Evolutionary conservation across 1,140 invertebrate species (phyloP).

Genomic region (Drosophila rhopaloa): DNA sequence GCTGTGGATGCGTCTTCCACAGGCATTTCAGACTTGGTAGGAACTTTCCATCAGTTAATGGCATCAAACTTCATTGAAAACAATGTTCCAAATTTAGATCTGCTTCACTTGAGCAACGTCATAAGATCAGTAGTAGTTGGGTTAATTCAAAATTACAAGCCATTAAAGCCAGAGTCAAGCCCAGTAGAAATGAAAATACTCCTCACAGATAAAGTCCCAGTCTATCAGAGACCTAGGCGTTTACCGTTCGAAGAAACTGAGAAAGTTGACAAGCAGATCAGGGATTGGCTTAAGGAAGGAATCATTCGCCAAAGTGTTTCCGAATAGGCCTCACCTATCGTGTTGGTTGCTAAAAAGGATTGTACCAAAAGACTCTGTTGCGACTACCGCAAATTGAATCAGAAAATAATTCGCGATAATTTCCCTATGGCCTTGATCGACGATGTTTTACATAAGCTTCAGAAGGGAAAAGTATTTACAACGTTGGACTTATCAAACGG

Average conservation of each 20-base stretch:
- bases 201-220: neutral
- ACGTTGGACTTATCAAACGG: constrained; percentile 6
- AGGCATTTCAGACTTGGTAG: too few species aligned
- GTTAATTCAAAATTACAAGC: neutral
- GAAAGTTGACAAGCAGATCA: neutral
- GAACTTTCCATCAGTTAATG: too few species aligned
- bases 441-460: constrained; percentile 10
- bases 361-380: constrained; percentile 1
- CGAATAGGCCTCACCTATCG: neutral
- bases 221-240: neutral
- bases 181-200: neutral
- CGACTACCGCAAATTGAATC: constrained; percentile 7
- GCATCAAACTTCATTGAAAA: too few species aligned
- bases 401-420: constrained; percentile 15
- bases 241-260: neutral
- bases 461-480: constrained; percentile 7
- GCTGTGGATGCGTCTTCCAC: too few species aligned
- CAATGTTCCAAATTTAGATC: too few species aligned
- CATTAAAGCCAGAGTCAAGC: neutral
- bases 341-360: too few species aligned
- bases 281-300: neutral
- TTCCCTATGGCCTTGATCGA: constrained; percentile 6
- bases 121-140: too few species aligned
- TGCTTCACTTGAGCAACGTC: too few species aligned
- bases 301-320: neutral